These are phyloP conservation scores for Xestia ashworthii DNA, from an alignment of 2,888 invertebrate genomes.

Conservation along the genomic window DNA sequence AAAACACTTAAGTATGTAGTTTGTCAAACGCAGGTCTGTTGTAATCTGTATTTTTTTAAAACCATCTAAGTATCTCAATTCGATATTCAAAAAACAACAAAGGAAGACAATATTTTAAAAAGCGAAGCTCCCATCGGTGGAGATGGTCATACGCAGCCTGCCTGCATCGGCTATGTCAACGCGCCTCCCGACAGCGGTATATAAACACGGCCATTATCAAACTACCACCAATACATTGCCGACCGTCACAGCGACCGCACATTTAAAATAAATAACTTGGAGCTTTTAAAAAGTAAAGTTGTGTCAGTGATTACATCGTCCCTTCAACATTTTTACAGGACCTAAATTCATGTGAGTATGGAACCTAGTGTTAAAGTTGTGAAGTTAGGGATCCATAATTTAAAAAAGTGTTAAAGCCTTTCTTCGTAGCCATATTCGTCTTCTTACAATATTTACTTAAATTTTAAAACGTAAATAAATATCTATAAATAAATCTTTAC, in stretches of 20 bases:
- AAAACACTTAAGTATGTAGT: not conserved
- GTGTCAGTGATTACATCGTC: constrained; percentile 83
- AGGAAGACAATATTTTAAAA: constrained; percentile 63
- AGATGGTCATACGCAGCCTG: constrained; percentile 78
- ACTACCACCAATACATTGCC: constrained; percentile 86
- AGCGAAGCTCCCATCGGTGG: constrained; percentile 69
- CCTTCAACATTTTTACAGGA: constrained; percentile 77
- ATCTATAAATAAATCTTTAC: constrained; percentile 17
- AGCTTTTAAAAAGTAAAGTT: constrained; percentile 75
- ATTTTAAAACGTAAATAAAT: constrained; percentile 8
- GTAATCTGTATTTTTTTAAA: not conserved
- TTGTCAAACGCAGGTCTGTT: not conserved
- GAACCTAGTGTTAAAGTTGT: constrained; percentile 47
- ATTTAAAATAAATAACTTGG: constrained; percentile 74
- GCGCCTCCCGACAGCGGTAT: constrained; percentile 79
- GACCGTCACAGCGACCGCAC: constrained; percentile 85
- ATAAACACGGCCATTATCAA: constrained; percentile 84
- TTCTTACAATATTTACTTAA: not conserved
- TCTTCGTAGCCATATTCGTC: not conserved
- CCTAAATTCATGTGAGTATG: constrained; percentile 84
- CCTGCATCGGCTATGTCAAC: constrained; percentile 80
- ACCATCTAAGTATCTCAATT: not conserved
- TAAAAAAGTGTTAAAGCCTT: constrained; percentile 33
- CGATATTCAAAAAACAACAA: constrained; percentile 52
- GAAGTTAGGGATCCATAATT: constrained; percentile 8